Conservation (phyloP, 2,113 vertebrate genomes). For the Pelecanus crispus region DNA sequence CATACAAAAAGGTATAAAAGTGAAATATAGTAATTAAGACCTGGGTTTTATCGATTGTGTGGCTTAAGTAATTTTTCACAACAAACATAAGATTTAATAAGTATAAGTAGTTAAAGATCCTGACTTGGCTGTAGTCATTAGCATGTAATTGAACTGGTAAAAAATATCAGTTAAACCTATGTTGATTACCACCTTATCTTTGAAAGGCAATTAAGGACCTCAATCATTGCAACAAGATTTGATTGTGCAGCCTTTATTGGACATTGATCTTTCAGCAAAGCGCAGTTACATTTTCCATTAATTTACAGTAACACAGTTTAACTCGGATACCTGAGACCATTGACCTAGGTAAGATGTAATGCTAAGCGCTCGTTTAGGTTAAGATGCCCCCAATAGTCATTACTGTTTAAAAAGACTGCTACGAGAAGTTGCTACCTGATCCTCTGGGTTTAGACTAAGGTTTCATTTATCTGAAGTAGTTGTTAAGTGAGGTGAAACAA, state of each 20-base stretch:
- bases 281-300: constrained; percentile 84
- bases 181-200: constrained; percentile 91
- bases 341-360: constrained; percentile 80
- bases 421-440: constrained; percentile 76
- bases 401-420: constrained; percentile 72
- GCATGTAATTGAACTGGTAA: constrained; percentile 88
- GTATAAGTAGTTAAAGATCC: constrained; percentile 93
- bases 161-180: constrained; percentile 84
- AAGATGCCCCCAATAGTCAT: constrained; percentile 70
- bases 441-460: constrained; percentile 67
- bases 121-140: constrained; percentile 87
- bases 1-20: constrained; percentile 66
- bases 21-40: constrained; percentile 79
- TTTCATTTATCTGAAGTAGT: constrained; percentile 75
- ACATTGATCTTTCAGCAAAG: constrained; percentile 85
- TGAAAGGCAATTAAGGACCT: constrained; percentile 89
- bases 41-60: constrained; percentile 73
- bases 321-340: constrained; percentile 75
- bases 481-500: constrained; percentile 72
- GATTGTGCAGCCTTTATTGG: constrained; percentile 83
- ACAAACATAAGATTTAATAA: constrained; percentile 90
- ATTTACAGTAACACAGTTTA: constrained; percentile 84
- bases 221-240: constrained; percentile 84
- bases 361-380: constrained; percentile 70
- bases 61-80: constrained; percentile 84